These are phyloP conservation scores for Parapsyche elsis DNA, from an alignment of 1,140 invertebrate genomes.

Conservation along the genomic window DNA sequence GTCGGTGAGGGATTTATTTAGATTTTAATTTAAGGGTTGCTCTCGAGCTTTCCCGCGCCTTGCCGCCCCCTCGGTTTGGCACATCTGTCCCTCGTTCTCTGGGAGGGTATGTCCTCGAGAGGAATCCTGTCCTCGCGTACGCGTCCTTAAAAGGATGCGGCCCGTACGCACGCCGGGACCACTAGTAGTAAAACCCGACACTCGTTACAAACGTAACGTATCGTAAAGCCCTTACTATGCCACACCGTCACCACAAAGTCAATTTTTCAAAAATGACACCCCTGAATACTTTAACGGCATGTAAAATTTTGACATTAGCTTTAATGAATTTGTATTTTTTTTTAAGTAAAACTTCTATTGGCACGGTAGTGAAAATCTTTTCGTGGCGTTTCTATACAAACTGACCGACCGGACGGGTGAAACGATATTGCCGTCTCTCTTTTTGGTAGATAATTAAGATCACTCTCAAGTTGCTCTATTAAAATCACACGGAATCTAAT, in stretches of 20 bases:
- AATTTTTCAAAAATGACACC: no score
- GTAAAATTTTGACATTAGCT: no score
- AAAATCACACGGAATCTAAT: no score
- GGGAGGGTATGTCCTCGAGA: conserved; percentile 47
- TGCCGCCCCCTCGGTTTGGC: neutral
- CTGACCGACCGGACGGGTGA: no score
- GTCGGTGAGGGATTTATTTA: neutral
- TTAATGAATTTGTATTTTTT: no score
- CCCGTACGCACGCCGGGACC: conserved; percentile 48
- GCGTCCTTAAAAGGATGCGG: conserved; percentile 45
- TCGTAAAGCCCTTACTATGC: conserved; percentile 50
- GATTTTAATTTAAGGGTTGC: neutral
- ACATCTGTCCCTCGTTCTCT: conserved; percentile 12
- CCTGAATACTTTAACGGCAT: no score
- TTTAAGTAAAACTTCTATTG: no score
- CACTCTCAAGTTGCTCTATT: no score
- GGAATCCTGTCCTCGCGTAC: conserved; percentile 48
- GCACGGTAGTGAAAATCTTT: no score
- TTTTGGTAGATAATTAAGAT: no score
- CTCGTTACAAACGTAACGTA: conserved; percentile 51
- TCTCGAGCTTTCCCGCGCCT: neutral
- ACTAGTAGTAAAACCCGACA: conserved; percentile 47
- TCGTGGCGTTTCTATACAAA: no score
- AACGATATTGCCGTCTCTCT: no score
- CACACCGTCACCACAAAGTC: conserved; percentile 28